These are phyloP conservation scores for Bombus waltoni DNA, from an alignment of 1,140 invertebrate species.

Conservation along the genomic window DNA sequence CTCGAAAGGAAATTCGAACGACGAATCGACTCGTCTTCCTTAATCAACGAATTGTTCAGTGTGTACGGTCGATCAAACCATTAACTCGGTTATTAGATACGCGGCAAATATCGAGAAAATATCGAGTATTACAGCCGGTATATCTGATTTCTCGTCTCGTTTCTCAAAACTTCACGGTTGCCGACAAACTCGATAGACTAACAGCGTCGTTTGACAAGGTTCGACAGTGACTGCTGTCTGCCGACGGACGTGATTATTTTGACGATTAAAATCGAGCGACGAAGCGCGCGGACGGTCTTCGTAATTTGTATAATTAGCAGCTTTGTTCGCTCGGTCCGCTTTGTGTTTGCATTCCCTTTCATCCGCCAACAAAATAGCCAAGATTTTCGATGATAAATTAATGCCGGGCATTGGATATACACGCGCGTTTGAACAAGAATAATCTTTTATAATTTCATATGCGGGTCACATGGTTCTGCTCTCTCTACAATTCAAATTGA, in stretches of 20 bases:
- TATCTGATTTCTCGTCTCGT: neutral
- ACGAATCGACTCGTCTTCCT: too few species aligned
- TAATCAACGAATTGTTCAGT: too few species aligned
- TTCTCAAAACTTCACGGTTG: neutral
- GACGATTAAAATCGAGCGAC: constrained; percentile 20
- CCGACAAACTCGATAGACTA: neutral
- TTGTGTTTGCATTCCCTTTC: constrained; percentile 4
- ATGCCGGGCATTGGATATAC: neutral
- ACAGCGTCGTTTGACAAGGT: neutral
- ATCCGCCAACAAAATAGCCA: neutral
- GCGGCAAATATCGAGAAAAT: too few species aligned
- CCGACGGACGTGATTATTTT: constrained; percentile 17
- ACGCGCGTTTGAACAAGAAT: neutral
- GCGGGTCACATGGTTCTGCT: neutral
- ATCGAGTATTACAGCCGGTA: too few species aligned
- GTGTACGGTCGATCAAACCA: too few species aligned
- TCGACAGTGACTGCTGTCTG: neutral
- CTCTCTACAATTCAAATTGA: neutral
- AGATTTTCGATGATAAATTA: constrained; percentile 40
- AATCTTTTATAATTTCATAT: neutral
- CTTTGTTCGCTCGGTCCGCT: constrained; percentile 15
- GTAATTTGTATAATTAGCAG: constrained; percentile 46
- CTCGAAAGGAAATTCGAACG: too few species aligned
- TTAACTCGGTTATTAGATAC: too few species aligned
- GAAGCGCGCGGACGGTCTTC: constrained; percentile 8